Conservation (phyloP, 2,797 vertebrate species). For the Scomberomorus guttatus region DNA sequence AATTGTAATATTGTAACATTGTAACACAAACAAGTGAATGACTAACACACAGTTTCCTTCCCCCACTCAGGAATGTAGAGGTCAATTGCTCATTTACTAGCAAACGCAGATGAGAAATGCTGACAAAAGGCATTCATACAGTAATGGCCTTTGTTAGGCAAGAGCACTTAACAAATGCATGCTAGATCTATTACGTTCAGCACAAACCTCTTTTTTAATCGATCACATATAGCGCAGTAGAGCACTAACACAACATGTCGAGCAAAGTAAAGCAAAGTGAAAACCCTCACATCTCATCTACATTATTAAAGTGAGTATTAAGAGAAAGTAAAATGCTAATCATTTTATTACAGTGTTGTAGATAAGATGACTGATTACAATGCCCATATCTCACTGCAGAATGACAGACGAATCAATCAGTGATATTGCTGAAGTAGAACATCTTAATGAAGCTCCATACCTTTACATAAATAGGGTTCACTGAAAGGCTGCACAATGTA, state of each 20-base stretch:
- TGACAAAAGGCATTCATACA: constrained; percentile 31
- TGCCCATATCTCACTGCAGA: background rate
- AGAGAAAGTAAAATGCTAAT: background rate
- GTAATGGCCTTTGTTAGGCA: constrained; percentile 33
- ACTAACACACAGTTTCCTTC: background rate
- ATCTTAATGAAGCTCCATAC: constrained; percentile 14
- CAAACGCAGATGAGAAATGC: constrained; percentile 5
- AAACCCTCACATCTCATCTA: background rate
- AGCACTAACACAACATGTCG: background rate
- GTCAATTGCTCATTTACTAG: constrained; percentile 32
- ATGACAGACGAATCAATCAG: constrained; percentile 11
- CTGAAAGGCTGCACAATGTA: background rate
- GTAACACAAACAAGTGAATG: constrained; percentile 18
- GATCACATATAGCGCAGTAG: background rate
- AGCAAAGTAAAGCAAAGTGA: background rate
- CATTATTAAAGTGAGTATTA: constrained; percentile 17
- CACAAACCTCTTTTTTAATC: constrained; percentile 20
- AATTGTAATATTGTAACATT: too few species aligned
- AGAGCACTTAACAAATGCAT: constrained; percentile 16
- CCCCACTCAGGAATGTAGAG: constrained; percentile 16
- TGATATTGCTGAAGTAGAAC: constrained; percentile 1
- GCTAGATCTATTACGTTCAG: constrained; percentile 14
- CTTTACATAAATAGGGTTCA: background rate
- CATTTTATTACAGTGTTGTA: background rate
- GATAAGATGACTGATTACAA: background rate